Evolutionary conservation across 1,140 invertebrate species (phyloP).

Genomic region (Branchinecta lindahli): DNA sequence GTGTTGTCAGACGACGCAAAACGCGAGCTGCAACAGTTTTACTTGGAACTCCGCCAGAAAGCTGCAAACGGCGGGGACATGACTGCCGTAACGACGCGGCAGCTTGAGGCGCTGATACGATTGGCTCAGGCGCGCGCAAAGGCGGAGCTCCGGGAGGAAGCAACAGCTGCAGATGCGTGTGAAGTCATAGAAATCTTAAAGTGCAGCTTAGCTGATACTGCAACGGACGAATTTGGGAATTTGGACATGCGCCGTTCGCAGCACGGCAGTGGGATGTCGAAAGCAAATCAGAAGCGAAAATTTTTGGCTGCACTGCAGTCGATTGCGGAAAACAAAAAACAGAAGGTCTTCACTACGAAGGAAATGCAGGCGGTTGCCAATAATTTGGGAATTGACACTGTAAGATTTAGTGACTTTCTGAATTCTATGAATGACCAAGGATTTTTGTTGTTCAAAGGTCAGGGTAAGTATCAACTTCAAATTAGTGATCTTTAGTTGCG

Average conservation of each 20-base stretch:
- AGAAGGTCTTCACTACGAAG: constrained; percentile 51
- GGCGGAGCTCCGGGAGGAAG: constrained; percentile 60
- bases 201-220: constrained; percentile 59
- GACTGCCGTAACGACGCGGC: constrained; percentile 61
- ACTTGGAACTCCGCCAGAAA: constrained; percentile 51
- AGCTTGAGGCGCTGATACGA: constrained; percentile 73
- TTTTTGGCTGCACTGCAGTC: constrained; percentile 53
- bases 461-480: constrained; percentile 54
- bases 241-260: constrained; percentile 51
- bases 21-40: constrained; percentile 56
- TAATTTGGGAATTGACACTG: constrained; percentile 42
- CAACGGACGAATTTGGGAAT: constrained; percentile 48
- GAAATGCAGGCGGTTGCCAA: constrained; percentile 55
- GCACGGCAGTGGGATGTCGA: constrained; percentile 54
- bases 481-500: constrained; percentile 12
- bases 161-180: constrained; percentile 57
- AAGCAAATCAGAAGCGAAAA: constrained; percentile 43
- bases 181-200: constrained; percentile 74
- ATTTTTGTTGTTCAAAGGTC: constrained; percentile 63
- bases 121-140: constrained; percentile 76
- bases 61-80: constrained; percentile 43
- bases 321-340: constrained; percentile 42
- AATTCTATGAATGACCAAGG: constrained; percentile 65
- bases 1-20: constrained; percentile 52
- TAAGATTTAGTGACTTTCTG: constrained; percentile 47